These are phyloP conservation scores for Epinephelus malabaricus DNA, from an alignment of 2,797 vertebrate species.

Conservation along the genomic window DNA sequence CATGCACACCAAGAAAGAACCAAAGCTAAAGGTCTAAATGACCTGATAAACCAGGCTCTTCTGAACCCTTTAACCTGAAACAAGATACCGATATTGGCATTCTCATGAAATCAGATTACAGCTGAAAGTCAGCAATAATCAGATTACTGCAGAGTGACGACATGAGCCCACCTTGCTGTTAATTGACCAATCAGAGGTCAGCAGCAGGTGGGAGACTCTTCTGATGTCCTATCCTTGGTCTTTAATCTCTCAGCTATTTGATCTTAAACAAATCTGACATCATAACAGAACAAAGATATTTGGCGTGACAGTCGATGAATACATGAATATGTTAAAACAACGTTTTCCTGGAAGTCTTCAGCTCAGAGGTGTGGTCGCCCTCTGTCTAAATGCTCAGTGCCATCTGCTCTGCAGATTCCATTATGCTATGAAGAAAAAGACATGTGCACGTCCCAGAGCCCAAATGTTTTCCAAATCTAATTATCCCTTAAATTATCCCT, in stretches of 20 bases:
- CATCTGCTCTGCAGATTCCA: slow-evolving; percentile 55
- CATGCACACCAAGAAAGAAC: too few relatives aligned
- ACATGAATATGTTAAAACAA: neutral
- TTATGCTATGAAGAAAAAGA: slow-evolving; percentile 40
- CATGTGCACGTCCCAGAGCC: slow-evolving; percentile 37
- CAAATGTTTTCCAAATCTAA: slow-evolving; percentile 63
- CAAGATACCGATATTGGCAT: neutral
- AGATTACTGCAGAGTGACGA: slow-evolving; percentile 7
- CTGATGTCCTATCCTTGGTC: neutral
- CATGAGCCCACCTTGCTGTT: neutral
- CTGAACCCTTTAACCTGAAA: slow-evolving; percentile 4
- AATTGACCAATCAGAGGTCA: slow-evolving; percentile 16
- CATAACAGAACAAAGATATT: neutral
- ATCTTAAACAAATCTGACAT: too few relatives aligned
- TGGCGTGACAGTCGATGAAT: neutral
- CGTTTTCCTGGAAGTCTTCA: neutral
- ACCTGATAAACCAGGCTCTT: neutral
- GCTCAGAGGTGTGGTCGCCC: slow-evolving; percentile 27
- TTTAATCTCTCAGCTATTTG: neutral
- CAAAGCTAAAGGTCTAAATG: too few relatives aligned
- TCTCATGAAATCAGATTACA: neutral
- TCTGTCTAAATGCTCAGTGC: neutral
- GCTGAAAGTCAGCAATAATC: slow-evolving; percentile 16
- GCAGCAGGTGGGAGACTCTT: neutral
- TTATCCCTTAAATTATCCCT: slow-evolving; percentile 55